phyloP scores from a whole-genome alignment of 1,140 invertebrate genomes.

The Gryon sp. region DNA sequence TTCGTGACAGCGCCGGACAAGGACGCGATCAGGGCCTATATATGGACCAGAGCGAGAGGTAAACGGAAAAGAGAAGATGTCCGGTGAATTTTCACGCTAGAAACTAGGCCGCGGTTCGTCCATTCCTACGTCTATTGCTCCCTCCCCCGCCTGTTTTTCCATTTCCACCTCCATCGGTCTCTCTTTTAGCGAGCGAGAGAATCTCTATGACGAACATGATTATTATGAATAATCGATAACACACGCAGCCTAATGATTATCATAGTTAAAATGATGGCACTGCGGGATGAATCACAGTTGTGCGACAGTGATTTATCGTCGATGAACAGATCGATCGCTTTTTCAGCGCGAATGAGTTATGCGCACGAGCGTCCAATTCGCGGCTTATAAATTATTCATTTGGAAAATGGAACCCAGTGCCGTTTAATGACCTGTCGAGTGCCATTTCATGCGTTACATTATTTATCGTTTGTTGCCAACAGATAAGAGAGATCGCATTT shows the following conservation, averaged over 20 bases:
- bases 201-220: too few species aligned
- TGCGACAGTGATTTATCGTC: conserved; percentile 31
- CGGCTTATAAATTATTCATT: conserved; percentile 26
- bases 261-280: conserved; percentile 20
- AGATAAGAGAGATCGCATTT: conserved; percentile 33
- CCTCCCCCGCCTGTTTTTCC: background rate
- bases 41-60: conserved; percentile 51
- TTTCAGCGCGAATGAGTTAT: conserved; percentile 17
- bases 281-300: conserved; percentile 7
- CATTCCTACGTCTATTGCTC: background rate
- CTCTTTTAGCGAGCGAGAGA: background rate
- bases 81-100: conserved; percentile 67
- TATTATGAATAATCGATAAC: conserved; percentile 37
- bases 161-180: background rate
- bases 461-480: conserved; percentile 16
- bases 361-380: conserved; percentile 5
- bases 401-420: conserved; percentile 33
- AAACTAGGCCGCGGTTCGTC: conserved; percentile 63
- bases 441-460: conserved; percentile 32
- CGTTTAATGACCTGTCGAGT: conserved; percentile 41
- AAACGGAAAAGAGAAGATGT: conserved; percentile 58
- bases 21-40: conserved; percentile 33
- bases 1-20: conserved; percentile 63
- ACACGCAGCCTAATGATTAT: conserved; percentile 3
- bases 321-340: conserved; percentile 5